Conservation (phyloP, 2,888 invertebrate genomes). For the Oeneis ivallda region DNA sequence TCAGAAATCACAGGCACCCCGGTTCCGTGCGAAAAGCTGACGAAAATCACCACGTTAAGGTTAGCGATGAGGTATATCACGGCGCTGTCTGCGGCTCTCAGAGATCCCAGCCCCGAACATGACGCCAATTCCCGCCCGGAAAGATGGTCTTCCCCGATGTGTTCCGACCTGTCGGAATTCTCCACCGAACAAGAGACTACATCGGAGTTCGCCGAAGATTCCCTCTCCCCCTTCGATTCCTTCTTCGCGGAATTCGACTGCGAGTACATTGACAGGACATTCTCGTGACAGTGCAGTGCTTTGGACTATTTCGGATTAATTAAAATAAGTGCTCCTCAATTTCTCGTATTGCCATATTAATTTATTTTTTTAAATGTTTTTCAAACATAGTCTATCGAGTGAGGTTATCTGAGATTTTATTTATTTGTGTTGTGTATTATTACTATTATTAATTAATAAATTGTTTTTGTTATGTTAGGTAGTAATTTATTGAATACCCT, state of each 20-base stretch:
- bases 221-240: conserved; percentile 82
- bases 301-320: conserved; percentile 46
- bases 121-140: conserved; percentile 57
- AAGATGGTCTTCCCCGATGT: conserved; percentile 71
- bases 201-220: conserved; percentile 76
- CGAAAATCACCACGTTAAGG: conserved; percentile 93
- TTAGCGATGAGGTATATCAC: conserved; percentile 94
- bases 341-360: conserved; percentile 73
- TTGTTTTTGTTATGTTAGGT: conserved; percentile 54
- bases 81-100: conserved; percentile 85
- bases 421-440: conserved; percentile 48
- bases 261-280: conserved; percentile 75
- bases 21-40: conserved; percentile 88
- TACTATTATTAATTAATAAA: conserved; percentile 61
- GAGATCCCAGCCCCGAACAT: conserved; percentile 62
- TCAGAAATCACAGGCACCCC: conserved; percentile 76
- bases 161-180: conserved; percentile 81
- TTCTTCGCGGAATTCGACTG: conserved; percentile 79
- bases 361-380: conserved; percentile 52
- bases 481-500: too few relatives aligned
- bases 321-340: conserved; percentile 57
- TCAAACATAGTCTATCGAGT: conserved; percentile 54
- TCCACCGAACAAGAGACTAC: conserved; percentile 76
- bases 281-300: conserved; percentile 66
- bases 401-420: conserved; percentile 64